Evolutionary conservation across 2,113 vertebrate genomes (phyloP).

Genomic region (Microcebus griseorufus): DNA sequence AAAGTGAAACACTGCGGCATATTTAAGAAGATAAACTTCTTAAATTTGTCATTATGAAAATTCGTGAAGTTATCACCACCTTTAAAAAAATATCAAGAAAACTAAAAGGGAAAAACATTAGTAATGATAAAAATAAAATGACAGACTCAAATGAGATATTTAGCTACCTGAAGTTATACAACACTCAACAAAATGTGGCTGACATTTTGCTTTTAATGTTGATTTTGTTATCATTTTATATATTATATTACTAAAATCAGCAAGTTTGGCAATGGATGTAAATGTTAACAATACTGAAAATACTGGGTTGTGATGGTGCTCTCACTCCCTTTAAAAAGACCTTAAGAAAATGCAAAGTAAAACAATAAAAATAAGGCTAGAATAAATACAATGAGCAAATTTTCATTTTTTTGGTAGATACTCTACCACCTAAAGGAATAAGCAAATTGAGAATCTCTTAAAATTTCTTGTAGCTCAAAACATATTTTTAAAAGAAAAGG

Average conservation of each 20-base stretch:
- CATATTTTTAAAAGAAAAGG: background rate
- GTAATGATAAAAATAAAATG: background rate
- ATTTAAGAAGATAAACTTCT: background rate
- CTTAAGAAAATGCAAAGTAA: background rate
- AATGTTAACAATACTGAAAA: background rate
- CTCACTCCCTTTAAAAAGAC: background rate
- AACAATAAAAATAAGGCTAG: background rate
- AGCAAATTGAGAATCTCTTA: background rate
- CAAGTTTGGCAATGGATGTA: background rate
- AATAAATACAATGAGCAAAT: background rate
- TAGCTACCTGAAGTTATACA: background rate
- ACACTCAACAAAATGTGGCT: background rate
- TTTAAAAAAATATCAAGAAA: background rate
- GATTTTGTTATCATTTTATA: background rate
- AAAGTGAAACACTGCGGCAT: background rate
- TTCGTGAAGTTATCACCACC: background rate
- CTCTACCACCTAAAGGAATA: background rate
- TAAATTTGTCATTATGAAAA: background rate
- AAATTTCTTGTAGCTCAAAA: background rate
- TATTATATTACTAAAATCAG: background rate
- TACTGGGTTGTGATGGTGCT: too few relatives aligned
- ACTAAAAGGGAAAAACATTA: background rate
- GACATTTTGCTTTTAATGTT: background rate
- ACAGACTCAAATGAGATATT: background rate
- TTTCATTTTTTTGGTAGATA: background rate